These are phyloP conservation scores for Peromyscus eremicus DNA, from an alignment of 2,797 vertebrate genomes.

Conservation along the genomic window DNA sequence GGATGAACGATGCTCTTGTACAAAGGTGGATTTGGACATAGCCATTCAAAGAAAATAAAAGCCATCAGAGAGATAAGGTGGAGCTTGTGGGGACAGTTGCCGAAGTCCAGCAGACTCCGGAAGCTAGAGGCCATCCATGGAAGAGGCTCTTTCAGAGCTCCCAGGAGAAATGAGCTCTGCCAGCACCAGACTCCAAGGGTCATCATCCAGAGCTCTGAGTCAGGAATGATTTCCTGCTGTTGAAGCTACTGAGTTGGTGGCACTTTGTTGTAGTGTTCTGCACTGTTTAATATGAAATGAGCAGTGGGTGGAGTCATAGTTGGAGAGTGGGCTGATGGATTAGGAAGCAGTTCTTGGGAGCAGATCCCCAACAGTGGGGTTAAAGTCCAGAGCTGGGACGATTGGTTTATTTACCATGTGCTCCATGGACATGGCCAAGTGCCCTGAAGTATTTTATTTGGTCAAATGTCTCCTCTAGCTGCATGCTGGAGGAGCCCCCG, in stretches of 20 bases:
- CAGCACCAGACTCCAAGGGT: neutral
- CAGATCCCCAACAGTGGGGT: neutral
- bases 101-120: neutral
- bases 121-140: accelerated
- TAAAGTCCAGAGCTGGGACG: neutral
- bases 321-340: neutral
- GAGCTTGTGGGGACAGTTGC: neutral
- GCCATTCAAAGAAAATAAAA: neutral
- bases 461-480: neutral
- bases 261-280: neutral
- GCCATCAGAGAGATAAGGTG: neutral
- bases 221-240: too few species aligned
- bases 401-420: neutral
- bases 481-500: too few species aligned
- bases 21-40: neutral
- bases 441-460: neutral
- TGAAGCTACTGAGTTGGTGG: neutral
- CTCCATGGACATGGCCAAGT: accelerated
- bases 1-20: neutral
- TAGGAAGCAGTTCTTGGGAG: neutral
- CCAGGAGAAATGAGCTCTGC: neutral
- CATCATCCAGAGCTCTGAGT: neutral
- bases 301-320: too few species aligned
- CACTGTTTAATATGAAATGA: neutral
- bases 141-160: too few species aligned